Evolutionary conservation across 2,797 vertebrate genomes (phyloP).

Genomic region (Myripristis jacobus): DNA sequence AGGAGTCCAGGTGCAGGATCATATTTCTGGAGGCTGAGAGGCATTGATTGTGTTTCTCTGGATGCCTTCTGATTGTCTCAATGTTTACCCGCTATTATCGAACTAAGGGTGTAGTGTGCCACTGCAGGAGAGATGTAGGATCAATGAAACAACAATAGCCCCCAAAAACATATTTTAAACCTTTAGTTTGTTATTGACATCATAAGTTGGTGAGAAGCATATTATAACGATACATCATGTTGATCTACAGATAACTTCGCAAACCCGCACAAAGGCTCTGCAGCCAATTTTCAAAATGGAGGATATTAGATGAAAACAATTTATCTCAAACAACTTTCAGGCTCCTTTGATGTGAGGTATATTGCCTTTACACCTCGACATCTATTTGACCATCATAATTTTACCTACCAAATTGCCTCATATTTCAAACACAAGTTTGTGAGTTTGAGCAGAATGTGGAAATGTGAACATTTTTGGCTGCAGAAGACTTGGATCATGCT

Average conservation of each 20-base stretch:
- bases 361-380: no score
- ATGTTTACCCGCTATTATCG: slow-evolving; percentile 59
- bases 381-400: no score
- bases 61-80: slow-evolving; percentile 58
- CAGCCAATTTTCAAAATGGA: not conserved
- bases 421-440: not conserved
- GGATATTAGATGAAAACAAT: not conserved
- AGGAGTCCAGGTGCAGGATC: slow-evolving; percentile 67
- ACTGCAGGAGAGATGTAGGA: slow-evolving; percentile 41
- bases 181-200: slow-evolving; percentile 21
- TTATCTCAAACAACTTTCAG: not conserved
- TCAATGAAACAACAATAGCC: slow-evolving; percentile 43
- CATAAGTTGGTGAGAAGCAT: slow-evolving; percentile 13
- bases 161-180: slow-evolving; percentile 41
- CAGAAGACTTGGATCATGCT: no score
- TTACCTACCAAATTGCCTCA: not conserved
- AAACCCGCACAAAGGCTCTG: not conserved
- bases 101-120: slow-evolving; percentile 52
- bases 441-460: no score
- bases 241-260: not conserved
- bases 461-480: no score
- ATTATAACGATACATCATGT: not conserved
- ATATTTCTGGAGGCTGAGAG: slow-evolving; percentile 64
- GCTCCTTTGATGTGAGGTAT: no score
- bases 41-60: slow-evolving; percentile 68